Evolutionary conservation across 1,140 invertebrate species (phyloP).

Genomic region (Ooceraea biroi): DNA sequence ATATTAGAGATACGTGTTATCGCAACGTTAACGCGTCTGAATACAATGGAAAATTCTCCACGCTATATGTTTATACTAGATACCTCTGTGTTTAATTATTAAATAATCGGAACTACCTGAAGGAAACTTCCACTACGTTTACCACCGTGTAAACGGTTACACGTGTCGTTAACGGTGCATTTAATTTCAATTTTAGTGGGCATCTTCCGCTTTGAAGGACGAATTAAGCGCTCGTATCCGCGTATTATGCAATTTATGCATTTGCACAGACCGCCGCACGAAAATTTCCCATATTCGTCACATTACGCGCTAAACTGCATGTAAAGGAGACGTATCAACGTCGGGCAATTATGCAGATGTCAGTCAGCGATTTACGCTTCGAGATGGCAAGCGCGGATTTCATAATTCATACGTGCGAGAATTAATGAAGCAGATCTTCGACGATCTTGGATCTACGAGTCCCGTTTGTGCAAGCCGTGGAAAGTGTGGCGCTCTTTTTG

Average conservation of each 20-base stretch:
- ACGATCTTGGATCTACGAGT: background rate
- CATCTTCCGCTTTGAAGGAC: constrained; percentile 38
- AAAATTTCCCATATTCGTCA: constrained; percentile 38
- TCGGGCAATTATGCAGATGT: constrained; percentile 21
- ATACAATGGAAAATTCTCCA: background rate
- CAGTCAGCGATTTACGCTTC: background rate
- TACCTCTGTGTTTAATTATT: background rate
- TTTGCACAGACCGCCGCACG: background rate
- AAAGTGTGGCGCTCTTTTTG: background rate
- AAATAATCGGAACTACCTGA: background rate
- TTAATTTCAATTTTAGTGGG: constrained; percentile 29
- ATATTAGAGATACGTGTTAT: background rate
- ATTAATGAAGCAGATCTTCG: background rate
- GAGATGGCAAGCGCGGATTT: background rate
- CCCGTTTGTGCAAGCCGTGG: background rate
- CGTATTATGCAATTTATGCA: constrained; percentile 50
- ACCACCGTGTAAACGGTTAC: background rate
- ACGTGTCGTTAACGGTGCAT: constrained; percentile 21
- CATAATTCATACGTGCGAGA: background rate
- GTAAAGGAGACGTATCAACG: background rate
- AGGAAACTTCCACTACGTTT: background rate
- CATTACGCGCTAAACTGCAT: constrained; percentile 26
- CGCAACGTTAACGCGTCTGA: background rate
- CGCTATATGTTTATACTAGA: background rate
- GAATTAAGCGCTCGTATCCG: constrained; percentile 47